These are phyloP conservation scores for Colossoma macropomum DNA, from an alignment of 2,113 vertebrate genomes.

Conservation along the genomic window DNA sequence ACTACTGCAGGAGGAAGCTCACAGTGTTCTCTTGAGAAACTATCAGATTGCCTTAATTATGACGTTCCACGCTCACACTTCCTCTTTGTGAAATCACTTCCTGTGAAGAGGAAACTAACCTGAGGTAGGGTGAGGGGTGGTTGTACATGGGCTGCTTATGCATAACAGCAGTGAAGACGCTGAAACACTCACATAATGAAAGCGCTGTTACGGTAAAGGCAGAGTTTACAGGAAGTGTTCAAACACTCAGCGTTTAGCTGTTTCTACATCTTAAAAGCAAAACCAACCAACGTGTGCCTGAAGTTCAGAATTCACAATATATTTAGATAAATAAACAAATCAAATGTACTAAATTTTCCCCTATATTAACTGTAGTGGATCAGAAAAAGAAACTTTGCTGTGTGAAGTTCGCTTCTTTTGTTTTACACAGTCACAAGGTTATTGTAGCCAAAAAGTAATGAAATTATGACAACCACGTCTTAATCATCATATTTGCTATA, in stretches of 20 bases:
- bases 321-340: no score
- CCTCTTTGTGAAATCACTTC: conserved; percentile 36
- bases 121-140: no score
- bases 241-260: background rate
- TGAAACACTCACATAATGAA: conserved; percentile 13
- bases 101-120: conserved; percentile 15
- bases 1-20: background rate
- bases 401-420: no score
- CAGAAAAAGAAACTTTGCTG: no score
- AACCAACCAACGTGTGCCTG: background rate
- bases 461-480: no score
- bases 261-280: background rate
- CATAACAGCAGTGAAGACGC: background rate
- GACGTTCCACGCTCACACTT: conserved; percentile 7
- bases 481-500: no score
- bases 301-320: no score
- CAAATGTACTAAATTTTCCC: no score
- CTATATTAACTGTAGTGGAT: no score
- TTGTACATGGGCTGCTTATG: background rate
- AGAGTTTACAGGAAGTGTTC: conserved; percentile 32
- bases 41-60: background rate
- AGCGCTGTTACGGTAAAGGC: background rate
- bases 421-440: no score
- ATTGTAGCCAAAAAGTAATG: no score
- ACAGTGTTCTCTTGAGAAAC: conserved; percentile 2